phyloP scores from a whole-genome alignment of 1,140 invertebrate genomes.

The Archivesica marissinica region DNA sequence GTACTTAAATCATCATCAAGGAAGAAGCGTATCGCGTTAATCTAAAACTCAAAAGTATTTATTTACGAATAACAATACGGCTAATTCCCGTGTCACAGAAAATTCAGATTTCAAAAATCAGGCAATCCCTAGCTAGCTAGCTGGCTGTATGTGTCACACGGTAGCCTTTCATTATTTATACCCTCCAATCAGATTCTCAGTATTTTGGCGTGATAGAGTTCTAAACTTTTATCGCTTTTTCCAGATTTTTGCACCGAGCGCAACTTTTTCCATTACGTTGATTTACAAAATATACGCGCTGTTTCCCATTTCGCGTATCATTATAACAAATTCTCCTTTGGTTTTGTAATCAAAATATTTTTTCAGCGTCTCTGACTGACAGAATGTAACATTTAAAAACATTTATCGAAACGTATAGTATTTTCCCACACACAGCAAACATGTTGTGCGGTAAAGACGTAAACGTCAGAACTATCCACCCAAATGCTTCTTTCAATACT shows the following conservation, averaged over 20 bases:
- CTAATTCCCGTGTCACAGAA: conserved; percentile 3
- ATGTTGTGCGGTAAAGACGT: conserved; percentile 50
- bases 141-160: conserved; percentile 39
- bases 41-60: neutral
- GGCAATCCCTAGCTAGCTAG: no score
- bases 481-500: conserved; percentile 46
- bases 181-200: neutral
- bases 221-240: conserved; percentile 61
- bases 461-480: conserved; percentile 49
- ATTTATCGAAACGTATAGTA: conserved; percentile 57
- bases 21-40: conserved; percentile 8
- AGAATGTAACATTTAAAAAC: conserved; percentile 61
- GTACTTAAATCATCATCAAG: conserved; percentile 55
- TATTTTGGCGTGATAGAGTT: neutral
- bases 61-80: neutral
- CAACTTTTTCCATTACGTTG: conserved; percentile 46
- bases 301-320: conserved; percentile 49
- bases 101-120: conserved; percentile 37
- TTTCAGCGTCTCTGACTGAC: conserved; percentile 56
- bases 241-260: conserved; percentile 56
- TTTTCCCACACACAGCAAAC: conserved; percentile 57
- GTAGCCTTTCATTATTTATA: conserved; percentile 20
- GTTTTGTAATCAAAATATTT: conserved; percentile 62
- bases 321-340: conserved; percentile 47
- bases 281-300: conserved; percentile 36